Percentiles rank a stretch among this genome's conserved stretches.
phyloP scores from a whole-genome alignment of 2,113 vertebrate genomes.

The Crotalus horridus region DNA sequence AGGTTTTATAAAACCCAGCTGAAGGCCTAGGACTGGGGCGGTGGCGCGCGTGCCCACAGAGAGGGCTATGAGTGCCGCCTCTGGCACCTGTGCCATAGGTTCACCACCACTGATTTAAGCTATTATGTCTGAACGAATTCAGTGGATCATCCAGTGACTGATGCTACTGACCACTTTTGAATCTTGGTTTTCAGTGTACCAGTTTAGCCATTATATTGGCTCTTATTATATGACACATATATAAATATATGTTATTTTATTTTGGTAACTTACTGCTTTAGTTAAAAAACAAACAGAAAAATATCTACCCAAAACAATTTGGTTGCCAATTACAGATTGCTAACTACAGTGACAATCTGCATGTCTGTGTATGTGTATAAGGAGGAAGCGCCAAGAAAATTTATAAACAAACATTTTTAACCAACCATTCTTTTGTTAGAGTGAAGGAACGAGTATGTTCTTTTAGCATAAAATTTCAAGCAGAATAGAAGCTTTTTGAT shows the following conservation, averaged over 20 bases:
- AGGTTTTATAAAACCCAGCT: too few species aligned
- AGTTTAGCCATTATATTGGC: background rate
- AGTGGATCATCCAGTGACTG: background rate
- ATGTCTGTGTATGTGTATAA: background rate
- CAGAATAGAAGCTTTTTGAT: background rate
- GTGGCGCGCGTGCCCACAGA: too few species aligned
- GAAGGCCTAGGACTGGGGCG: too few species aligned
- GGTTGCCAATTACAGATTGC: conserved; percentile 21
- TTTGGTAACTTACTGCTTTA: background rate
- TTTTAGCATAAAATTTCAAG: conserved; percentile 6
- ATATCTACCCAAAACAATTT: conserved; percentile 1
- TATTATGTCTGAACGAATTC: background rate
- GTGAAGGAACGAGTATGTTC: background rate
- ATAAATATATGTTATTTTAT: background rate
- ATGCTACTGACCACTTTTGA: background rate
- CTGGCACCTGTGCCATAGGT: too few species aligned
- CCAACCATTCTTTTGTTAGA: background rate
- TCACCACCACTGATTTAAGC: background rate
- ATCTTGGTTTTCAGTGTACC: background rate
- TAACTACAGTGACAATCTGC: background rate
- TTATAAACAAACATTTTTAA: conserved; percentile 15
- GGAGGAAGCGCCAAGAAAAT: background rate
- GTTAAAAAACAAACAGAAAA: conserved; percentile 29
- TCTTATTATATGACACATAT: conserved; percentile 18
- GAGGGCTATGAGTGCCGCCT: too few species aligned